Evolutionary conservation across 1,140 invertebrate genomes (phyloP), one percentile per base, ranked within the genome.

Genomic region (Pseudomyrmex pallidus): DNA sequence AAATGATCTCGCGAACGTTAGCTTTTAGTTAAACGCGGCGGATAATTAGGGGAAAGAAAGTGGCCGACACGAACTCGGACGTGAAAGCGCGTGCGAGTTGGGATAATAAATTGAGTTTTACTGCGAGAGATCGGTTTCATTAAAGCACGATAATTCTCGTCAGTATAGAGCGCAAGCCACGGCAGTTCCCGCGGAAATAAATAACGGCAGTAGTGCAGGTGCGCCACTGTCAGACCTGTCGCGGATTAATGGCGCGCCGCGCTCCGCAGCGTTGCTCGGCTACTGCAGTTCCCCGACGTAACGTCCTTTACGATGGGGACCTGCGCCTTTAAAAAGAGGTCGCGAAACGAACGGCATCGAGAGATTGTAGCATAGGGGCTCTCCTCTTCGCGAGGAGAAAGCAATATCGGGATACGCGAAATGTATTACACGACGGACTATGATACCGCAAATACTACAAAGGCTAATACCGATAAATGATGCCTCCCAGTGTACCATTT

Each of bases 401-500:
- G 22, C 67, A 46, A 48, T 35, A 35, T 56, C 78, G 44, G 22
- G 48, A 64, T 74, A 68, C 50, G 35, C 35, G 50, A 78, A 63
- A 89, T 25, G 73, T 64, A 76, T 87, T 87, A 83, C 84, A 76
- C 54, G 44, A n/a, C 22, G n/a, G 52, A 67, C 83, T 62, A 56
- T 78, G 73, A 83, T 74, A 74, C 68, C 22, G 57, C 68, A 82
- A 88, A 82, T 82, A 72, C 74, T 82, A 82, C 76, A 72, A 74
- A 73, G 61, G 74, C 22, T 89, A 88, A 89, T 88, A 57, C 72
- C 80, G 86, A 89, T 86, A 84, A 89, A 89, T 89, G 86, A 80
- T 67, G 44, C 17, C 48, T 74, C 25, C 67, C 59, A 52, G 17
- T 10, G 52, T 70, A 56, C 59, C 87, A 86, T 89, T 88, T 88